Conservation (phyloP, 2,797 vertebrate species). For the Myotis pilosus region DNA sequence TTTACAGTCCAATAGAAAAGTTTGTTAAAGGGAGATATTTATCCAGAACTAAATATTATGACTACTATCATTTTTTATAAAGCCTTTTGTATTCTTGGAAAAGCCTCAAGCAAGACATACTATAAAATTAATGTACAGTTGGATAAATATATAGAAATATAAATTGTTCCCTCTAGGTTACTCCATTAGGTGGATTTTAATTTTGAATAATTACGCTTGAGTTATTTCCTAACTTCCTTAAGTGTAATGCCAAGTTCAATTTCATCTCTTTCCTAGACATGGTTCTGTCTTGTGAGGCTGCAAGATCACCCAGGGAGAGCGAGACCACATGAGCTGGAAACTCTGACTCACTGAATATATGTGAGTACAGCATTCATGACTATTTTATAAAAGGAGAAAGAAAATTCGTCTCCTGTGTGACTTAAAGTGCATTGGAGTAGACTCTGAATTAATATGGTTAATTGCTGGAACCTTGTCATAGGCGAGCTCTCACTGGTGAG, state of each 20-base stretch:
- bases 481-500: background rate
- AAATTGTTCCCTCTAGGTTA: conserved; percentile 18
- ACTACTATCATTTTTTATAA: background rate
- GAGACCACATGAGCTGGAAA: background rate
- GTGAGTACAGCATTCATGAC: conserved; percentile 70
- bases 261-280: conserved; percentile 79
- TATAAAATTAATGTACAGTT: background rate
- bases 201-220: conserved; percentile 17
- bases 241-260: background rate
- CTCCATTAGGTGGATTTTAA: background rate
- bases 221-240: background rate
- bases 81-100: background rate
- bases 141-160: background rate
- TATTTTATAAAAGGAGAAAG: background rate
- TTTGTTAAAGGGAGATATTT: background rate
- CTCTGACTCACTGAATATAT: conserved; percentile 46
- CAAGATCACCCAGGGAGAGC: conserved; percentile 19
- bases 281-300: conserved; percentile 52
- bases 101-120: background rate
- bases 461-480: rapidly evolving
- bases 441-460: background rate
- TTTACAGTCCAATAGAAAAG: background rate
- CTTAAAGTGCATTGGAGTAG: background rate
- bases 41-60: conserved; percentile 8
- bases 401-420: background rate